Evolutionary conservation across 2,113 vertebrate species (phyloP).

Genomic region (Oplegnathus fasciatus): DNA sequence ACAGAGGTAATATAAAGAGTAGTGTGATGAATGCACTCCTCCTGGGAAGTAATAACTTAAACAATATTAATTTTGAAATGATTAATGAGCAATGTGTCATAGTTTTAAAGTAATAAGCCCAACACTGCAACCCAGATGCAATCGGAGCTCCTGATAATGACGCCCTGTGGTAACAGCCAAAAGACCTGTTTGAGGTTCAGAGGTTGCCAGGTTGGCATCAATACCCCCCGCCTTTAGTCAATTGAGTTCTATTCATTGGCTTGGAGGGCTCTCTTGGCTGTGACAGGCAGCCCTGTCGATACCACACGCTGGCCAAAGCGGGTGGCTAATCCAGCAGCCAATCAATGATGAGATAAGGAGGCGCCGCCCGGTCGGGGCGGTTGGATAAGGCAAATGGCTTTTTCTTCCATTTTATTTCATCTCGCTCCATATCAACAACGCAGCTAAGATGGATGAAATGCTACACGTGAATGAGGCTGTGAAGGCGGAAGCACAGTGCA

Average conservation of each 20-base stretch:
- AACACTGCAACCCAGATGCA: not conserved
- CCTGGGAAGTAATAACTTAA: slow-evolving; percentile 24
- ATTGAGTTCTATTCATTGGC: slow-evolving; percentile 55
- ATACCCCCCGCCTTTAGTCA: slow-evolving; percentile 35
- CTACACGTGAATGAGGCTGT: not conserved
- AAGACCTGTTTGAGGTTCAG: slow-evolving; percentile 29
- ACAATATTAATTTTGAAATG: slow-evolving; percentile 41
- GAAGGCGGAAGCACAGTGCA: not conserved
- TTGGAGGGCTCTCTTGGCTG: slow-evolving; percentile 49
- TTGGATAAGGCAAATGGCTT: slow-evolving; percentile 26
- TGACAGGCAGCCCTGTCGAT: slow-evolving; percentile 70
- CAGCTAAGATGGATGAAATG: slow-evolving; percentile 17
- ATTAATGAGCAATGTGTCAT: slow-evolving; percentile 18
- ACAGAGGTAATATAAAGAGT: slow-evolving; percentile 14
- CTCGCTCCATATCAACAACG: not conserved
- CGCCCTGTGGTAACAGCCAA: slow-evolving; percentile 25
- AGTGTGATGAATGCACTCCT: slow-evolving; percentile 37
- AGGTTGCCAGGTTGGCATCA: slow-evolving; percentile 57
- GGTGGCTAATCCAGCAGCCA: slow-evolving; percentile 71
- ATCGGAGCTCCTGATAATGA: not conserved
- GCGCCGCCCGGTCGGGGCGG: not conserved
- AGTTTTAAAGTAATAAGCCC: slow-evolving; percentile 9
- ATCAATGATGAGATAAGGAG: slow-evolving; percentile 77
- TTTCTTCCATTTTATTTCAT: slow-evolving; percentile 32
- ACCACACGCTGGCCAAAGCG: slow-evolving; percentile 60